phyloP scores from a whole-genome alignment of 2,888 invertebrate species.

The Drosophila trichaetosa region DNA sequence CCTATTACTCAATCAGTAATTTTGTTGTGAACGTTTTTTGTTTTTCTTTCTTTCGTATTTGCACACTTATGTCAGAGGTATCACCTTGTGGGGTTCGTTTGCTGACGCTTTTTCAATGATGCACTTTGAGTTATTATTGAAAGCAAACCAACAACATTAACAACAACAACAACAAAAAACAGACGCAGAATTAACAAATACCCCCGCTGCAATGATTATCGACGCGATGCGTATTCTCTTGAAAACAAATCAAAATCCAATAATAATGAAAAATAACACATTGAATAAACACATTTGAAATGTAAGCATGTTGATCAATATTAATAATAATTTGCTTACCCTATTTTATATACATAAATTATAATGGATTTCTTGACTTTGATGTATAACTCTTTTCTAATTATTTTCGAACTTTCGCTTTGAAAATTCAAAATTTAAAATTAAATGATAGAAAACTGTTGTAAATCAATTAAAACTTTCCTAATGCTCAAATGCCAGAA shows the following conservation, averaged over 20 bases:
- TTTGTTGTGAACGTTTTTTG: neutral
- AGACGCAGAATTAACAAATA: slow-evolving; percentile 1
- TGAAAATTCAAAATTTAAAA: neutral
- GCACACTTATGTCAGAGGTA: neutral
- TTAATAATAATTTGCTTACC: neutral
- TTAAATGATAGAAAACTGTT: neutral
- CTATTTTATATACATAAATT: neutral
- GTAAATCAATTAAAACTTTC: neutral
- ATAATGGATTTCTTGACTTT: neutral
- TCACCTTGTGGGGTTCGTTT: neutral
- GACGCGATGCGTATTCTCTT: slow-evolving; percentile 1
- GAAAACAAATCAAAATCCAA: slow-evolving; percentile 28
- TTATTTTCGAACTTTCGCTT: neutral
- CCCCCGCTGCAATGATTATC: slow-evolving; percentile 31
- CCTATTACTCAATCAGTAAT: neutral
- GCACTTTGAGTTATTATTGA: slow-evolving; percentile 31
- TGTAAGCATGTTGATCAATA: neutral
- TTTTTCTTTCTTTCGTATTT: too few species aligned
- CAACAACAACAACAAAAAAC: slow-evolving; percentile 31
- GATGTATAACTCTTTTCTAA: neutral
- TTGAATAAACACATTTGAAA: neutral
- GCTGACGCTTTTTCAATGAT: slow-evolving; percentile 20
- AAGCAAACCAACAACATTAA: neutral
- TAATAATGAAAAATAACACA: slow-evolving; percentile 10
- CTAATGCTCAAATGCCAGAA: neutral